Percentiles rank a stretch among this genome's conserved stretches.
Evolutionary conservation across 2,797 vertebrate genomes (phyloP).

Genomic region (Propithecus deckenii): DNA sequence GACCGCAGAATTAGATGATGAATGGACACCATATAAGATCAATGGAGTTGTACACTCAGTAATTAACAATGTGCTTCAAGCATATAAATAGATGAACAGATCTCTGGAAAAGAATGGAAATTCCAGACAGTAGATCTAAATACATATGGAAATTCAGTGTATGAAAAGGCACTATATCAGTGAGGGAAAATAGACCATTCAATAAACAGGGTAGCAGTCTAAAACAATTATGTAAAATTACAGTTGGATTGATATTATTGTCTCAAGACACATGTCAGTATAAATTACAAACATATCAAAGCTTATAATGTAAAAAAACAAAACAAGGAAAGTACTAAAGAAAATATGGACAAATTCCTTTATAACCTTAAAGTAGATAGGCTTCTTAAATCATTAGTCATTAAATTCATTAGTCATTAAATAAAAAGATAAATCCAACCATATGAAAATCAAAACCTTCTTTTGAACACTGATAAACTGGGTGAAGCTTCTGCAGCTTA

Average conservation of each 20-base stretch:
- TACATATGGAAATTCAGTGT: neutral
- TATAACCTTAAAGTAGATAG: neutral
- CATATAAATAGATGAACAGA: neutral
- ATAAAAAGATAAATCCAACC: neutral
- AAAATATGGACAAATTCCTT: neutral
- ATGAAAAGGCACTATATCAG: neutral
- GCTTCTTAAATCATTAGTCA: neutral
- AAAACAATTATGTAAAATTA: neutral
- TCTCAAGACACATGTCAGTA: neutral
- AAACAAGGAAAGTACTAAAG: neutral
- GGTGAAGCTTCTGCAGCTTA: neutral
- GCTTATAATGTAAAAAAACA: neutral
- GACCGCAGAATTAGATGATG: neutral
- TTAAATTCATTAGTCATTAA: neutral
- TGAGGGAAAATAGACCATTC: neutral
- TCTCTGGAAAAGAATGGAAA: conserved; percentile 5
- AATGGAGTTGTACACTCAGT: neutral
- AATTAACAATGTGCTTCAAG: neutral
- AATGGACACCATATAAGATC: neutral
- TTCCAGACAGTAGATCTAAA: neutral
- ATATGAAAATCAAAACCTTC: neutral
- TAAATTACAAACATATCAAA: neutral
- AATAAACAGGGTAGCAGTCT: neutral
- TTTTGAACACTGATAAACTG: neutral
- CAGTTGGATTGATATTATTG: neutral